These are phyloP conservation scores for Saturnia japonica DNA, from an alignment of 2,888 invertebrate genomes.

Conservation along the genomic window DNA sequence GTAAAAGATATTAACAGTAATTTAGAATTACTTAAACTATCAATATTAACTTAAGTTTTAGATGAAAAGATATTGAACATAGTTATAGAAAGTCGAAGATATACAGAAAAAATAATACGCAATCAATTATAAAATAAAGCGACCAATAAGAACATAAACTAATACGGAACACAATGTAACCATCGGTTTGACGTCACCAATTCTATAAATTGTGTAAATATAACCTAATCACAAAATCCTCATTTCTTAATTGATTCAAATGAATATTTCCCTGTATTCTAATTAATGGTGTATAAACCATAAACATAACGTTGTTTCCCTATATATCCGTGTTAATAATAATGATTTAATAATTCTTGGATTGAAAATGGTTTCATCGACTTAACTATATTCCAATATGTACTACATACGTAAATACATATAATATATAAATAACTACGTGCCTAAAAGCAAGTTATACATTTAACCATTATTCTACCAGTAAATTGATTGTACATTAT, in stretches of 20 bases:
- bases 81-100: not conserved
- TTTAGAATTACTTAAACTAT: too few species aligned
- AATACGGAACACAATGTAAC: not conserved
- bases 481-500: not conserved
- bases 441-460: not conserved
- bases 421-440: not conserved
- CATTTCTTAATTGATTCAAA: slow-evolving; percentile 14
- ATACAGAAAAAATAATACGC: not conserved
- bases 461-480: not conserved
- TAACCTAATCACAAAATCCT: not conserved
- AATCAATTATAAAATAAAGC: not conserved
- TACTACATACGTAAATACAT: not conserved
- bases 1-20: too few species aligned
- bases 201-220: not conserved
- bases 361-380: not conserved
- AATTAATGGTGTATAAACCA: slow-evolving; percentile 18
- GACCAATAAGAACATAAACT: not conserved
- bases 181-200: not conserved
- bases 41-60: too few species aligned
- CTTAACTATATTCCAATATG: not conserved
- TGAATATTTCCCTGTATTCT: slow-evolving; percentile 19
- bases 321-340: not conserved
- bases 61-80: not conserved
- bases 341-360: not conserved
- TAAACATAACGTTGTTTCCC: not conserved